Base-by-base conservation (phyloP, 2,797 vertebrate genomes). In the Oreonectes daqikongensis region DNA sequence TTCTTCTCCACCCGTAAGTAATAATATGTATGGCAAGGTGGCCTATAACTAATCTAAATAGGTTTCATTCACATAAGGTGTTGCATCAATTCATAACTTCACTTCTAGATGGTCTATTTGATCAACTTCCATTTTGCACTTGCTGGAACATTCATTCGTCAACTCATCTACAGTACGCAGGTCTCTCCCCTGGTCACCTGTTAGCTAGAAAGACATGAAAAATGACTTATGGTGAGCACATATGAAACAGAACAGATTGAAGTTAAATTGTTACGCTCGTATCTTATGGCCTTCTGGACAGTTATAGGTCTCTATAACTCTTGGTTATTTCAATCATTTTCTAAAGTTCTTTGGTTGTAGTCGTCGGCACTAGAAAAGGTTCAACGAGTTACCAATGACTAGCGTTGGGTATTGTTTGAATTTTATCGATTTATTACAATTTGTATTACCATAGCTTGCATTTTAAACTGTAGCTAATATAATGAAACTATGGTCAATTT, bases 31-130 rank as follows among this genome's bases (percentile, higher is more conserved):
- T 78, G 38, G 68, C 61, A 66, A 83, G 65, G 63, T 42, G 46
- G 28, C 53, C 48, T 65, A 72, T 67, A 83, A 76, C 55, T 80
- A 82, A 85, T 87, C 79, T 87, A 83, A 85, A 85, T 73, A 69
- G 68, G 59, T 26, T 38, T 50, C 20, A 46, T 65, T 14, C 59
- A 55, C 32, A 40, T 75, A 68, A 67, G 59, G 65, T 69, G 59
- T 30, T 61, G 12, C 22, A 9, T 28, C 1, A 12, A 7, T 40
- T 24, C 18, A 24, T n/a, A 28, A 73, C 57, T 83, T 57, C 50
- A 24, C 24, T 66, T 12, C 17, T 22, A 17, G 18, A 72, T 14
- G 12, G 9, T 28, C 57, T 24, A 38, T 69, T 69, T 53, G 30
- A 63, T 40, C 32, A 48, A 22, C 32, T 22, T 63, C 52, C 15